phyloP scores from a whole-genome alignment of 2,888 invertebrate genomes.

The Mesoligia furuncula region DNA sequence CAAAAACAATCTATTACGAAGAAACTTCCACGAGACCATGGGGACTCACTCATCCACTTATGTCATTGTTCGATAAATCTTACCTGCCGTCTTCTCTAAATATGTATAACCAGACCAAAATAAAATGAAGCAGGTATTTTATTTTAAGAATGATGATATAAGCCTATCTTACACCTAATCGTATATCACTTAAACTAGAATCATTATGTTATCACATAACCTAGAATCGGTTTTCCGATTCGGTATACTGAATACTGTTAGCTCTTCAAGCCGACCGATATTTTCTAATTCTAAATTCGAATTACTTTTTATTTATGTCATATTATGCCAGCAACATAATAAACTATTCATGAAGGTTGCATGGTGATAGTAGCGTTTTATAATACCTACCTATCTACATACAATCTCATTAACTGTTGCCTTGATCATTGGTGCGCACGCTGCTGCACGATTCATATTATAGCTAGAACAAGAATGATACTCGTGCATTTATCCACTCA shows the following conservation, averaged over 20 bases:
- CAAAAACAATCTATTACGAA: neutral
- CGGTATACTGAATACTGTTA: too few relatives aligned
- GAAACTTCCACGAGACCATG: neutral
- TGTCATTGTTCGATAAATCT: conserved; percentile 3
- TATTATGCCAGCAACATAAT: neutral
- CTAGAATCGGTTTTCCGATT: neutral
- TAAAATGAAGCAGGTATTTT: neutral
- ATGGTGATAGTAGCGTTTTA: neutral
- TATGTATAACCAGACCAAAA: neutral
- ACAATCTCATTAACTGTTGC: neutral
- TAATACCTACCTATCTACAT: too few relatives aligned
- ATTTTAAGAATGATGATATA: neutral
- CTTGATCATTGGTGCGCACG: neutral
- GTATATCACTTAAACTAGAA: too few relatives aligned
- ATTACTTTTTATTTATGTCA: neutral
- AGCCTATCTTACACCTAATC: too few relatives aligned
- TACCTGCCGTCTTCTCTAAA: neutral
- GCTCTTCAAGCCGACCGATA: neutral
- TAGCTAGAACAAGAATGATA: neutral
- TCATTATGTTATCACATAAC: neutral
- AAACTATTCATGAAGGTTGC: neutral
- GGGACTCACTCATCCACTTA: neutral
- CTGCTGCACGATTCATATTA: neutral
- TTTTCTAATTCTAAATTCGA: neutral
- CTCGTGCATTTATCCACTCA: neutral